Evolutionary conservation across 2,888 invertebrate species (phyloP), one percentile per base, ranked within the genome.

Genomic region (Ophraella communa): DNA sequence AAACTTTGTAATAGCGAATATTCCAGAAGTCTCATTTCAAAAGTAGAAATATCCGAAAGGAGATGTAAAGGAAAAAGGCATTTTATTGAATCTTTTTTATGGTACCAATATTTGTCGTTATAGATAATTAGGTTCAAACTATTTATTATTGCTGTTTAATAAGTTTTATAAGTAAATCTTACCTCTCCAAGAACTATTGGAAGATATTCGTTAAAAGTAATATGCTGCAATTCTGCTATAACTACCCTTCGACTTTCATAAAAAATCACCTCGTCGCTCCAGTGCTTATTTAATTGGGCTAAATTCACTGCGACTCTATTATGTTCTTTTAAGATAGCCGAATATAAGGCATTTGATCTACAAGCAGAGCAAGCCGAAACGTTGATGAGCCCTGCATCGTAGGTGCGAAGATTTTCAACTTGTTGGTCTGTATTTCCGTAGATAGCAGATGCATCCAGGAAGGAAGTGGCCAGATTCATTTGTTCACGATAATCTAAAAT

Each of bases 401-500:
- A 92, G 0, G 90, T 88, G 24, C 94, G 84, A 3, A 94, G 78
- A 0, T 87, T 86, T 54, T 91, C 86, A 1, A 91, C 83, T 70
- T 90, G 89, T 67, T 89, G 88, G 56, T 90, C 89, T 0, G 91
- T 91, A 66, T 86, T 88, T 10, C 94, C 94, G 78, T 95, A 95
- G 57, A 95, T 81, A 1, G 90, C 90, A 0, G 93, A 93, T 0
- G 90, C 95, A 76, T 95, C 95, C 62, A 95, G 84, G 78, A 91
- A 94, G 1, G 92, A 87, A 0, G 94, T 91, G 0, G 91, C 95
- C 64, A 90, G 84, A 81, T 95, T 95, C 90, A 95, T 91, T 78
- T 94, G 93, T 73, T 94, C 91, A 51, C 95, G 87, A 66, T 87
- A 83, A 66, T 88, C 91, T 91, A 60, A 7, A 66, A 72, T 42